phyloP scores from a whole-genome alignment of 2,113 vertebrate species.

The Ondatra zibethicus region DNA sequence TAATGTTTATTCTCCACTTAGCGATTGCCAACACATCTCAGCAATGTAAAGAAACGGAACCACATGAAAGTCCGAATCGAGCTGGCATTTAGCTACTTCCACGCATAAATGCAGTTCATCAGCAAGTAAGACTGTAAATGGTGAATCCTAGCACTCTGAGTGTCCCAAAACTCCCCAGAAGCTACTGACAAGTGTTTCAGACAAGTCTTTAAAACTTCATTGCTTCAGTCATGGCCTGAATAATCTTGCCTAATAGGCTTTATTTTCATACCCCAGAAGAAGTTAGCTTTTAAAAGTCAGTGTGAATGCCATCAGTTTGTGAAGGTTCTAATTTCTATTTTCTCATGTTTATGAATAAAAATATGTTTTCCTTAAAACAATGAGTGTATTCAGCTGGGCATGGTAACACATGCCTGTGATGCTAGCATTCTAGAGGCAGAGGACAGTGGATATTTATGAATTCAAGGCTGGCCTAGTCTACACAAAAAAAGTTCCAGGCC shows the following conservation, averaged over 20 bases:
- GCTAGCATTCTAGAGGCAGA: background rate
- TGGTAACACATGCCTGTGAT: background rate
- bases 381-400: background rate
- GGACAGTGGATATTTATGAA: no score
- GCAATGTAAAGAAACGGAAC: background rate
- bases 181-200: background rate
- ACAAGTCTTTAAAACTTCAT: background rate
- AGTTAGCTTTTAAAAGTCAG: background rate
- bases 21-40: background rate
- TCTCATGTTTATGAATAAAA: background rate
- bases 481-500: no score
- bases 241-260: background rate
- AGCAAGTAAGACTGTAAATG: background rate
- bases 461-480: background rate
- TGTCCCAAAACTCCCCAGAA: no score
- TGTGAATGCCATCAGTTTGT: background rate
- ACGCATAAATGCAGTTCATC: no score
- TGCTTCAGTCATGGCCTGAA: background rate
- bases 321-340: background rate
- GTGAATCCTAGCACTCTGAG: rapidly evolving
- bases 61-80: background rate
- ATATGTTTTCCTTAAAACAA: background rate
- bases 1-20: background rate
- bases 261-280: background rate
- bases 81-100: background rate